phyloP scores from a whole-genome alignment of 2,888 invertebrate genomes.

The Caenorhabditis wallacei region DNA sequence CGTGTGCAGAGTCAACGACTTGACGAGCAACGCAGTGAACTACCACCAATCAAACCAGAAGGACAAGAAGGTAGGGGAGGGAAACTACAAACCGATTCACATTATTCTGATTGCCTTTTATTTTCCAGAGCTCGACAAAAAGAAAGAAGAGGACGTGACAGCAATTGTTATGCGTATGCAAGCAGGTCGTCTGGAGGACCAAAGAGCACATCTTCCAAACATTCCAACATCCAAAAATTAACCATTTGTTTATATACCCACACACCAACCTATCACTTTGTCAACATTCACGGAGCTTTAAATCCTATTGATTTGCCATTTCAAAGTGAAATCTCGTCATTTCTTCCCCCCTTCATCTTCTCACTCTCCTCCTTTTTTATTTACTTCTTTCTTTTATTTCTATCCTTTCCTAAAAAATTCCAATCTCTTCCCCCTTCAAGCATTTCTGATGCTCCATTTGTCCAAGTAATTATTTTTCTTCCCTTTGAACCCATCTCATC shows the following conservation, averaged over 20 bases:
- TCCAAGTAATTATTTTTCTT: not conserved
- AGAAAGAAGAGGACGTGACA: constrained; percentile 75
- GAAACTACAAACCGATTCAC: not conserved
- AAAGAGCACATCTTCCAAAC: constrained; percentile 73
- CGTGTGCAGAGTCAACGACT: constrained; percentile 77
- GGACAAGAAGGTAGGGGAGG: constrained; percentile 43
- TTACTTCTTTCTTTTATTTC: constrained; percentile 1
- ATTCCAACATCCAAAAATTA: constrained; percentile 38
- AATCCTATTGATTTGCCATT: constrained; percentile 29
- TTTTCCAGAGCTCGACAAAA: constrained; percentile 47
- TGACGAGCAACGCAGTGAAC: constrained; percentile 79
- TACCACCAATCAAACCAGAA: constrained; percentile 67
- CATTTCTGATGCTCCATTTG: not conserved
- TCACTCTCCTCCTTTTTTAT: not conserved
- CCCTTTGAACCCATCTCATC: not conserved
- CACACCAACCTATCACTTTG: not conserved
- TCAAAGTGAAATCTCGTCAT: constrained; percentile 33
- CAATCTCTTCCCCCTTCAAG: constrained; percentile 17
- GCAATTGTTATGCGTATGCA: constrained; percentile 78
- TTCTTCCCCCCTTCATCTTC: not conserved
- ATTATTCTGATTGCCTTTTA: not conserved
- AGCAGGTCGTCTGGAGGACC: constrained; percentile 77
- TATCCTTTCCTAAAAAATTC: constrained; percentile 1
- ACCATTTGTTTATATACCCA: not conserved
- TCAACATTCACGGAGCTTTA: constrained; percentile 42